Base-by-base conservation (phyloP, 2,797 vertebrate species). In the Sebastes alutus region DNA sequence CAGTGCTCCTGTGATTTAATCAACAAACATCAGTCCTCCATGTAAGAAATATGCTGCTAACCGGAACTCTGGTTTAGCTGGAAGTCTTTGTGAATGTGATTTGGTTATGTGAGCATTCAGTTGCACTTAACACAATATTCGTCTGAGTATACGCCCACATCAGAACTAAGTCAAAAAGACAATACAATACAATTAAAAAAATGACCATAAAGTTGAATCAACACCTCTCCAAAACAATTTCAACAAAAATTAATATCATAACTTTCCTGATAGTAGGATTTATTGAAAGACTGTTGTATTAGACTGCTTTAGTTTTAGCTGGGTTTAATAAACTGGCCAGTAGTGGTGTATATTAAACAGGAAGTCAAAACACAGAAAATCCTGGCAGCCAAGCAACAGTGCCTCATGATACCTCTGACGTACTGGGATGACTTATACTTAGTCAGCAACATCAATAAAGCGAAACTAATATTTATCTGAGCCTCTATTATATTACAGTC, bases 391-490 rank as follows among this genome's bases (percentile, higher is more conserved):
- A 35, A 29, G 9, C 38, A 25, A 10, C 65, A 11, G 16, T 27
- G 56, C 7, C 77, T 38, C 74, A 42, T 62, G 33, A 85, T 59
- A 27, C 29, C 25, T 30, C 25, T 35, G 58, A 78, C 2, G 11
- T 20, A 52, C 23, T 7, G 10, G 14, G 10, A 13, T 80, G 78
- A 85, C 82, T 72, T 75, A 81, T 12, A 29, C 68, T 89, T 3
- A 13, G 75, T 79, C 80, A 87, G 86, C 68, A 82, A 66, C 30
- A 62, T 35, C 38, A 72, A 18, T 66, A 52, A 85, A 82, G 56
- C 0, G 14, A 80, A 85, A 77, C 80, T 42, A 90, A 87, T 87
- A 81, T 89, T 89, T 77, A 82, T 84, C 74, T 52, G 68, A 73
- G 73, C 60, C 29, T 62, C 65, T 60, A 2, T 73, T 14, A 55